phyloP scores from a whole-genome alignment of 92 coral and sea anemone species.

The Plumapathes pennacea region DNA sequence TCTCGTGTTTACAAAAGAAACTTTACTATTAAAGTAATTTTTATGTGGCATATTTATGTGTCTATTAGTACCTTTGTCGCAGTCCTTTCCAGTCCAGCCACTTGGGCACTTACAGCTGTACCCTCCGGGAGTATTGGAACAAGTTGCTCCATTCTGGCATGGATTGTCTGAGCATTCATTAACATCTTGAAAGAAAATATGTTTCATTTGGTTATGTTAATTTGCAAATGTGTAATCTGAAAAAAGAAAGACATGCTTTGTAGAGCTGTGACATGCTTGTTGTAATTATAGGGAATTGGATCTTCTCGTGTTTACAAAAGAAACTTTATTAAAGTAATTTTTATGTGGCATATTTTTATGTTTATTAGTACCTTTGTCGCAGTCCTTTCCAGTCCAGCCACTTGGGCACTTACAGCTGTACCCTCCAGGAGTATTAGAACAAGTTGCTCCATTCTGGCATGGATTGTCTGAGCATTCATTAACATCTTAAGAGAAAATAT shows the following conservation, averaged over 20 bases:
- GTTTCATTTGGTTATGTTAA: too few relatives aligned
- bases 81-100: conserved; percentile 15
- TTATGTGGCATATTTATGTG: too few relatives aligned
- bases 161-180: conserved; percentile 13
- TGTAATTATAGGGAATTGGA: too few relatives aligned
- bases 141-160: conserved; percentile 31
- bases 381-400: neutral
- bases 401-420: conserved; percentile 2
- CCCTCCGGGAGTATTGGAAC: conserved; percentile 23
- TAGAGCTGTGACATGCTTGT: too few relatives aligned
- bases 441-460: conserved; percentile 9
- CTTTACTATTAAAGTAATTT: too few relatives aligned
- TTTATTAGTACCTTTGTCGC: conserved; percentile 5
- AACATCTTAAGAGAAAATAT: neutral
- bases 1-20: too few relatives aligned
- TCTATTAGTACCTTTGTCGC: conserved; percentile 14
- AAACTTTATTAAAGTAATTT: too few relatives aligned
- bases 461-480: conserved; percentile 8
- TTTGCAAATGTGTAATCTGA: too few relatives aligned
- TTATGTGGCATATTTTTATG: too few relatives aligned
- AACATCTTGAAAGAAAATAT: too few relatives aligned
- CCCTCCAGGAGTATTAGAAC: conserved; percentile 5
- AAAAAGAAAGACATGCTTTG: too few relatives aligned
- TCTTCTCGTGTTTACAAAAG: too few relatives aligned
- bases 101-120: conserved; percentile 19